Conservation (phyloP, 2,797 vertebrate species). For the Somateria mollissima region DNA sequence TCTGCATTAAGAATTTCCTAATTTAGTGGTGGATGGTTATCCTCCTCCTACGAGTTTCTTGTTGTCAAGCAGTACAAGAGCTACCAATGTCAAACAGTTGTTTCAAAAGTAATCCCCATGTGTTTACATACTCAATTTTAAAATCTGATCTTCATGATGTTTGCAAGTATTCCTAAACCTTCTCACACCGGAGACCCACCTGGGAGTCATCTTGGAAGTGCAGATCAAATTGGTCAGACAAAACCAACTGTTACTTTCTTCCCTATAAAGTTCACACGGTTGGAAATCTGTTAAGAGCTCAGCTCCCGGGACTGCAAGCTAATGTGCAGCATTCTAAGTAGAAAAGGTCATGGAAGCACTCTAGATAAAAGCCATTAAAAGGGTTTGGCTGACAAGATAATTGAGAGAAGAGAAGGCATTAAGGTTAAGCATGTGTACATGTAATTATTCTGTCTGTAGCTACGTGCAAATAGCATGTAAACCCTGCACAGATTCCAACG, state of each 20-base stretch:
- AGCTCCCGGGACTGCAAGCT: background rate
- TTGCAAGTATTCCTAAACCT: background rate
- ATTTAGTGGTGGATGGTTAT: background rate
- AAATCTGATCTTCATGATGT: background rate
- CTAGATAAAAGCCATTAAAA: slow-evolving; percentile 63
- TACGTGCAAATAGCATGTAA: slow-evolving; percentile 49
- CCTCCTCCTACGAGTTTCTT: background rate
- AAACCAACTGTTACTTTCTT: slow-evolving; percentile 17
- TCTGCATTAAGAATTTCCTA: slow-evolving; percentile 18
- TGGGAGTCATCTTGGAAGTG: background rate
- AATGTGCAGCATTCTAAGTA: slow-evolving; percentile 30
- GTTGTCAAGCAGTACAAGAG: background rate
- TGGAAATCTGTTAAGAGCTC: slow-evolving; percentile 16
- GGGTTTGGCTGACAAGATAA: slow-evolving; percentile 42
- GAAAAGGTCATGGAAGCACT: slow-evolving; percentile 65
- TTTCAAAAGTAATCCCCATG: background rate
- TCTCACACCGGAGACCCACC: background rate
- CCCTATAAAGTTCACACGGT: background rate
- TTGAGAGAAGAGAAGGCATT: slow-evolving; percentile 7
- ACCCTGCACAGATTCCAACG: background rate
- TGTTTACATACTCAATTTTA: background rate
- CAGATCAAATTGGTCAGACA: background rate
- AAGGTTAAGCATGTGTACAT: slow-evolving; percentile 34
- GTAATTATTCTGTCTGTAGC: background rate
- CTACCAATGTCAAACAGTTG: background rate